Conservation (phyloP, 2,888 invertebrate species). For the Cenopis cana region DNA sequence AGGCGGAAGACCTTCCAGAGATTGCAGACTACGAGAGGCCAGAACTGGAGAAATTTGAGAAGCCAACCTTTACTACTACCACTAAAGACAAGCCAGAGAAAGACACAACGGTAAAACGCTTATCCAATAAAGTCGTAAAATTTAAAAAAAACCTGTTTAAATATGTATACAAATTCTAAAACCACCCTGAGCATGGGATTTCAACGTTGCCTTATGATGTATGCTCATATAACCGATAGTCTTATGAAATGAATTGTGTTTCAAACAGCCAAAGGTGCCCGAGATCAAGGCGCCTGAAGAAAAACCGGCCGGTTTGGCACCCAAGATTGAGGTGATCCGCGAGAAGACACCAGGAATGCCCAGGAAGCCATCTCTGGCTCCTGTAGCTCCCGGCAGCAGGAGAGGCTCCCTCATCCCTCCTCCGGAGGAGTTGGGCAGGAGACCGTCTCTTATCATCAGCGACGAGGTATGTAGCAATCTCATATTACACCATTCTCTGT, state of each 20-base stretch:
- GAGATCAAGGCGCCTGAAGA: slow-evolving; percentile 89
- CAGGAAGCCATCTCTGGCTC: slow-evolving; percentile 91
- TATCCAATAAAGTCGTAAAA: no score
- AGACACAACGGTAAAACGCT: slow-evolving; percentile 56
- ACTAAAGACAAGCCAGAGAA: slow-evolving; percentile 80
- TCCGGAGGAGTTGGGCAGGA: slow-evolving; percentile 93
- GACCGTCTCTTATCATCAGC: slow-evolving; percentile 96
- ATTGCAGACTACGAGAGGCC: slow-evolving; percentile 91
- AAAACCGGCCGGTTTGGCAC: slow-evolving; percentile 83
- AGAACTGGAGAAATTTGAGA: slow-evolving; percentile 88
- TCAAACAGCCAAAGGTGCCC: slow-evolving; percentile 81
- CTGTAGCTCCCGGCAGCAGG: slow-evolving; percentile 77
- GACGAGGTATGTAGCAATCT: slow-evolving; percentile 91
- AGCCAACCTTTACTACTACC: slow-evolving; percentile 81
- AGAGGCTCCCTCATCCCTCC: slow-evolving; percentile 96
- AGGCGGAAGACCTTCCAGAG: slow-evolving; percentile 86
- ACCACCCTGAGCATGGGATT: not conserved
- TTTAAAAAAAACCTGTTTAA: no score
- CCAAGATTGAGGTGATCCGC: slow-evolving; percentile 94
- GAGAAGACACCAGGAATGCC: slow-evolving; percentile 89
- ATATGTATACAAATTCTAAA: no score
- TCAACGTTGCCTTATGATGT: not conserved
- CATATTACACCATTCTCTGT: slow-evolving; percentile 40
- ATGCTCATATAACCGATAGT: not conserved
- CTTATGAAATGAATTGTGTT: slow-evolving; percentile 14